Evolutionary conservation across 2,888 invertebrate species (phyloP), one percentile per base, ranked within the genome.

Genomic region (Dimorphilus gyrociliatus): DNA sequence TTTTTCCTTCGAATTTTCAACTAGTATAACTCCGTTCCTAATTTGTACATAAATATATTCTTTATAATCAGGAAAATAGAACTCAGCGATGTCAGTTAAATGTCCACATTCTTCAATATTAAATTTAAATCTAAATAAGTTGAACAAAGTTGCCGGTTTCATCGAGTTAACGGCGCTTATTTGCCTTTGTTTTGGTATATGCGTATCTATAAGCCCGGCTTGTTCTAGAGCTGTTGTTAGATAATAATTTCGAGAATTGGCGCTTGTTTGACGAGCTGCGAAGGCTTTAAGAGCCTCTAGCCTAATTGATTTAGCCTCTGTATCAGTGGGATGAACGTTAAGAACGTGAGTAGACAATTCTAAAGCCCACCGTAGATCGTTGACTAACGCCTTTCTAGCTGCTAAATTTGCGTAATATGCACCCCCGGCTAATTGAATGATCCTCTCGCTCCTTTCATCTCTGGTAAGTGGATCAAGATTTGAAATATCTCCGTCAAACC

Each of bases 161-260:
- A 30, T 33, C 16, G 29, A 30, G 5, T 27, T 24, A 4, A 14
- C 19, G 3, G 32, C 24, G 5, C 19, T 12, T 2, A 41, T 27
- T 17, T 35, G 29, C 4, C 43, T 27, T 16, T 37, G 34, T 8
- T n/a, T n/a, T 21, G 25, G 18, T n/a, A 19, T 12, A n/a, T n/a
- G n/a, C 14, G 24, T 24, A 4, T 36, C 25, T 8, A 41, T 15
- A 8, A 32, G 31, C 1, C 45, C 43, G 12, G 41, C 33, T 27
- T 41, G 44, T 28, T 52, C 51, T 4, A 48, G 34, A 4, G 48
- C 47, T 1, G 34, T 33, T 5, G 51, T 51, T n/a, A 50, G 33
- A 30, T 46, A 51, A 36, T 50, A 53, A 34, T 51, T 50, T 7
- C 48, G 30, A 3, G 46, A 50, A 36, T 46, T 46, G n/a, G 43